phyloP scores from a whole-genome alignment of 2,797 vertebrate genomes.

The Pseudocheirus occidentalis region DNA sequence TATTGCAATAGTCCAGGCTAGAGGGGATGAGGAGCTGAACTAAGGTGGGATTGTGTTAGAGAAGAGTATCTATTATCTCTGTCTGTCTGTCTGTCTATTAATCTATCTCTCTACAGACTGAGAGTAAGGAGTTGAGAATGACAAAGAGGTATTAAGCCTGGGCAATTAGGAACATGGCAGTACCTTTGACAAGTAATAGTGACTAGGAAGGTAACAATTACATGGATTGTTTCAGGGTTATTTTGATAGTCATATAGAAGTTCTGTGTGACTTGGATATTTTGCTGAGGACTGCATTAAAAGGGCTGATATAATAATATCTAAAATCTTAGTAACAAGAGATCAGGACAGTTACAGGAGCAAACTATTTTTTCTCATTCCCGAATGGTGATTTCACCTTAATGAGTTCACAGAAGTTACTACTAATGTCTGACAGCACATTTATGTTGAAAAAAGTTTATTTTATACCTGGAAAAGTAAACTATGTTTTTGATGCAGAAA shows the following conservation, averaged over 20 bases:
- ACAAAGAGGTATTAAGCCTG: neutral
- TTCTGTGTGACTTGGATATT: neutral
- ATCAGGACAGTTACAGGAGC: neutral
- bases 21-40: neutral
- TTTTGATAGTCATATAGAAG: neutral
- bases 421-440: neutral
- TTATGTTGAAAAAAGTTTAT: neutral
- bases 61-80: neutral
- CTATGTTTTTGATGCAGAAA: neutral
- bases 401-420: neutral
- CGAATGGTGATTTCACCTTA: neutral
- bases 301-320: neutral
- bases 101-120: neutral
- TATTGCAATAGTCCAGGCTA: neutral
- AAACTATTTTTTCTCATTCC: neutral
- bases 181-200: neutral
- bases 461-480: neutral
- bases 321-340: neutral
- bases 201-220: neutral
- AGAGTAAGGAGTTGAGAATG: neutral
- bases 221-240: neutral
- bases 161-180: neutral
- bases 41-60: neutral
- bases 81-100: neutral
- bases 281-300: neutral